Base-by-base conservation (phyloP, 1,140 invertebrate species). In the Drosophila ananassae region DNA sequence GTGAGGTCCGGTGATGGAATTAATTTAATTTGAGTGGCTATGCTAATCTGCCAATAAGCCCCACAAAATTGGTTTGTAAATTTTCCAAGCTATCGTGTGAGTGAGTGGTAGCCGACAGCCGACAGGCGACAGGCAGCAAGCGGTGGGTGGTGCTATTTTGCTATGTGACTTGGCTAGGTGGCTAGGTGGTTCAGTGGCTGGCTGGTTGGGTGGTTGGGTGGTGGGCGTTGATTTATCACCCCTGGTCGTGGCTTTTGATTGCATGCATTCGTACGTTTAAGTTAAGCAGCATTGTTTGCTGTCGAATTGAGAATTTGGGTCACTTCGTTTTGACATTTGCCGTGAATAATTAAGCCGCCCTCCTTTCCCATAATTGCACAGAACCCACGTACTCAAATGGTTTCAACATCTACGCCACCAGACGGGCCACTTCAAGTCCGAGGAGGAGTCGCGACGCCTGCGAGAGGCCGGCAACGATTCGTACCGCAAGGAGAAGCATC, bases 381-480 rank as follows among this genome's bases (percentile, higher is more conserved):
- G 80, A 59, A 64, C 79, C 28, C 80, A 82, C 54, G 81, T 83
- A 63, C 67, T 85, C 39, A 78, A 85, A 82, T 85, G 81, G 81
- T 85, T 85, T 82, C 81, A 82, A 77, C 76, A 82, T 62, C 67
- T 85, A 21, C 77, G 73, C 59, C 73, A 79, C 53, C 68, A 77
- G 67, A 82, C 81, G 56, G 63, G 68, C 59, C 55, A 79, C 39
- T 85, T 85, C 30, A 85, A 82, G 75, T 82, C 79, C 47, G 81
- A 85, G 53, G 81, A 85, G 62, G 81, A 85, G 73, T 85, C 81
- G 37, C 77, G 77, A 51, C 79, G 81, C n/a, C 44, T 79, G 47
- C 81, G 81, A 39, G 81, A 85, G 66, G 79, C 81, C 41, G 81
- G 79, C n/a, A 85, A 85, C 68, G 77, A 82, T 55, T 85, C 77